These are phyloP conservation scores for Balearica regulorum DNA, from an alignment of 2,797 vertebrate species.

Conservation along the genomic window DNA sequence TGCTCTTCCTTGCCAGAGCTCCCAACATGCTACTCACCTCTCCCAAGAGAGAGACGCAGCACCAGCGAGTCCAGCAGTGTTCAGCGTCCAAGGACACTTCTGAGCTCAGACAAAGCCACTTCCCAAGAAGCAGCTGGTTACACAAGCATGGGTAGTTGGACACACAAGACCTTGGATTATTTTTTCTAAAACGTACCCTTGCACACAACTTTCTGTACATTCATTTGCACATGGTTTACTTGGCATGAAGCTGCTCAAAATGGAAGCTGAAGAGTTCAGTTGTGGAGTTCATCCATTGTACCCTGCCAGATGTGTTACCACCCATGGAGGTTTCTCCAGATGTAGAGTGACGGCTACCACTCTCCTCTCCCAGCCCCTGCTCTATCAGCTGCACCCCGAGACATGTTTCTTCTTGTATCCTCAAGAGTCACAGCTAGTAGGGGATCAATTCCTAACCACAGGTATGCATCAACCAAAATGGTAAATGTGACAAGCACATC, in stretches of 20 bases:
- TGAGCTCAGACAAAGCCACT: not conserved
- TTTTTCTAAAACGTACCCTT: not conserved
- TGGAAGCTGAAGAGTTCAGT: not conserved
- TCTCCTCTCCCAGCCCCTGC: not conserved
- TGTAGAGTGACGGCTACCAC: not conserved
- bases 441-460: not conserved
- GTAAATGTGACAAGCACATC: not conserved
- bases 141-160: not conserved
- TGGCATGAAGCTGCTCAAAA: not conserved
- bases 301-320: not conserved
- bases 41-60: not conserved
- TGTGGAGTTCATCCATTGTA: rapidly evolving
- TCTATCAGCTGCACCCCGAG: not conserved
- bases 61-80: not conserved
- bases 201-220: not conserved
- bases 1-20: not conserved
- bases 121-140: not conserved
- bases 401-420: not conserved
- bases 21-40: not conserved
- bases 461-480: not conserved
- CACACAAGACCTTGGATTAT: not conserved
- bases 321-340: not conserved
- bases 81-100: not conserved
- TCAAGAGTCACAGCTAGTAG: not conserved
- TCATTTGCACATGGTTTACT: not conserved